Evolutionary conservation across 2,888 invertebrate species (phyloP), one percentile per base, ranked within the genome.

Genomic region (Rhagophthalmus giganteus): DNA sequence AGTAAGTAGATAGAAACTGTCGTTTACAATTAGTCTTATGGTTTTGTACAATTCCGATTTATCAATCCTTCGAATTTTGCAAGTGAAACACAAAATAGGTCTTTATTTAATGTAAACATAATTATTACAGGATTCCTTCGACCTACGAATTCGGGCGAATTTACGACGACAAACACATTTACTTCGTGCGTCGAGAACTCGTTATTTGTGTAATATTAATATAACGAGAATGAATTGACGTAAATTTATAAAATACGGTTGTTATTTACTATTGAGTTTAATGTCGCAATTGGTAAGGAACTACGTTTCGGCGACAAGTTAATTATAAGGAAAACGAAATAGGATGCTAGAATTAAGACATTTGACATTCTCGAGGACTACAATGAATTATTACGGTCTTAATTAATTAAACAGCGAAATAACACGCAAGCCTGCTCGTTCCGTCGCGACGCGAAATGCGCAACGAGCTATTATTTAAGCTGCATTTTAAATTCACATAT

Each of bases 321-420:
- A 70, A 70, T 70, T 68, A 69, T 69, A 65, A 63, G 60, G 63
- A 61, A 60, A 67, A 68, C 66, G 64, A 65, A 64, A 66, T 62
- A 63, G 62, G 60, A 62, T 58, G 61, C 60, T 58, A 60, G 64
- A 68, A 69, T 68, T 68, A 70, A 69, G 70, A 68, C 68, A 65
- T 68, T 70, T 68, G 67, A 69, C 69, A 68, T 68, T 62, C 61
- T 63, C 62, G 64, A 67, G 67, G 56, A 49, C 49, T 49, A 49
- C 53, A 46, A 45, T 53, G 53, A 56, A 64, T 66, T 67, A 66
- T 65, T 68, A 63, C 67, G 53, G 61, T 61, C 64, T 63, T 65
- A 65, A 67, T 65, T 66, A 65, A 66, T 66, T 66, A 63, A 63
- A 62, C 64, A 66, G 59, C 61, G 58, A 53, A 59, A 61, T 59